These are phyloP conservation scores for Phyllostomus hastatus DNA, from an alignment of 2,113 vertebrate species.

Conservation along the genomic window DNA sequence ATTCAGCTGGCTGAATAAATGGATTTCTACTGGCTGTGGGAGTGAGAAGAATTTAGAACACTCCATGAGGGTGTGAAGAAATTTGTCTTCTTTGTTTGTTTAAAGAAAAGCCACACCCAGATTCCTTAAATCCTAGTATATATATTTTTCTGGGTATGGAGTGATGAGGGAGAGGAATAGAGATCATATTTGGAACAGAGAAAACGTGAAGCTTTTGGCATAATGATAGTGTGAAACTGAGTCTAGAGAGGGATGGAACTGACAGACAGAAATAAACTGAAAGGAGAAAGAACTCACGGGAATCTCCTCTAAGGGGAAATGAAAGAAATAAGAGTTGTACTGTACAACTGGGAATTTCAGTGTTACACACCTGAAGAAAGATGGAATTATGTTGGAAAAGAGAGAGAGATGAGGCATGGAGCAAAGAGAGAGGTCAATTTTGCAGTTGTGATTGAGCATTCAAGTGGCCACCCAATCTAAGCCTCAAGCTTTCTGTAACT, in stretches of 20 bases:
- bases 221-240: background rate
- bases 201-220: background rate
- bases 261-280: background rate
- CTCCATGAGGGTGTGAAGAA: background rate
- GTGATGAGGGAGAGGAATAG: background rate
- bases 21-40: constrained; percentile 16
- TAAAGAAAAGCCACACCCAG: background rate
- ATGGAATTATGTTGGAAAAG: background rate
- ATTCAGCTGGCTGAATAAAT: constrained; percentile 54
- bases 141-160: background rate
- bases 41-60: background rate
- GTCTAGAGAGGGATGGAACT: background rate
- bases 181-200: background rate
- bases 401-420: background rate
- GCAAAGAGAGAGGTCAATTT: background rate
- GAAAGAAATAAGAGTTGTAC: background rate
- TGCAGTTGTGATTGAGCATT: background rate
- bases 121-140: background rate
- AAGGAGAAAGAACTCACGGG: background rate
- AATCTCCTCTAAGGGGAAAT: background rate
- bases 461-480: background rate
- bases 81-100: background rate
- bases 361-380: background rate
- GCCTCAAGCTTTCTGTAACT: background rate
- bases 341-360: background rate